These are phyloP conservation scores for Sarcophilus harrisii DNA, from an alignment of 2,797 vertebrate species.

Conservation along the genomic window DNA sequence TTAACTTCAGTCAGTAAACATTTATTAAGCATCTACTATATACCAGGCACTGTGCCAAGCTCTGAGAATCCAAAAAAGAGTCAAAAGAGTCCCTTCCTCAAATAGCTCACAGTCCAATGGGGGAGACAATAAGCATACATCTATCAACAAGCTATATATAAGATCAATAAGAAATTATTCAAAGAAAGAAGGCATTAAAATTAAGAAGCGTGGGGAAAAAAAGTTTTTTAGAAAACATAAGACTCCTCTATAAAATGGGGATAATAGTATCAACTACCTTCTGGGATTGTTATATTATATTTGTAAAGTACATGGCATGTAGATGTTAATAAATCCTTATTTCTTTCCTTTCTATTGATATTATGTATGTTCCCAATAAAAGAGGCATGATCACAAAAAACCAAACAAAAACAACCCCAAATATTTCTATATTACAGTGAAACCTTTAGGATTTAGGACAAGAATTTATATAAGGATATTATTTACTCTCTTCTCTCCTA, in stretches of 20 bases:
- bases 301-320: background rate
- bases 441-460: conserved; percentile 54
- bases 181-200: background rate
- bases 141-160: background rate
- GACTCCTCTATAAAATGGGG: background rate
- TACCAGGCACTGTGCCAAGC: background rate
- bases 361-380: background rate
- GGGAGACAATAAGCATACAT: background rate
- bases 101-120: background rate
- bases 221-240: background rate
- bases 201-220: background rate
- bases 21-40: background rate
- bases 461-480: conserved; percentile 55
- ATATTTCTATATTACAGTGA: background rate
- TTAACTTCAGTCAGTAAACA: background rate
- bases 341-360: background rate
- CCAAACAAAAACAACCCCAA: background rate
- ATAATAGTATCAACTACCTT: background rate
- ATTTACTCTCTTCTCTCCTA: conserved; percentile 47
- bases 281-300: background rate
- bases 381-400: background rate
- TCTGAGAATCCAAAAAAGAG: background rate
- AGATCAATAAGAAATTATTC: background rate
- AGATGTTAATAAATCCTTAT: background rate
- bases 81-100: background rate